phyloP scores from a whole-genome alignment of 1,140 invertebrate species.

The Lethocerus indicus region DNA sequence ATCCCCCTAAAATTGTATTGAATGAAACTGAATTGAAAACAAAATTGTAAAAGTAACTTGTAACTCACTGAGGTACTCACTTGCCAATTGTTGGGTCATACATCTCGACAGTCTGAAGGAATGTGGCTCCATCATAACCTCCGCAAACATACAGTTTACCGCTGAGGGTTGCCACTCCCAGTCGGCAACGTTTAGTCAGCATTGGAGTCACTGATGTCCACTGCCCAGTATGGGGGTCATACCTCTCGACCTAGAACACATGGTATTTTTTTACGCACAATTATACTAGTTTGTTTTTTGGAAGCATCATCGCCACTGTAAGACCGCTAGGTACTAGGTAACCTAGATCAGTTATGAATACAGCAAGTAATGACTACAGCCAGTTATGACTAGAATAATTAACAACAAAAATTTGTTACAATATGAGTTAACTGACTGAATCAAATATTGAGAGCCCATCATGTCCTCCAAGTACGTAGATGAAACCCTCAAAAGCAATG shows the following conservation, averaged over 20 bases:
- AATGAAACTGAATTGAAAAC: slow-evolving; percentile 1
- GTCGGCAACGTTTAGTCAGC: slow-evolving; percentile 59
- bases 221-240: slow-evolving; percentile 50
- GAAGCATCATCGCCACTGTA: no score
- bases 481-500: slow-evolving; percentile 57
- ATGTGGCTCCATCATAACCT: slow-evolving; percentile 69
- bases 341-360: no score
- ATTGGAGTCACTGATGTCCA: slow-evolving; percentile 69
- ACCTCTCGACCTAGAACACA: slow-evolving; percentile 54
- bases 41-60: no score
- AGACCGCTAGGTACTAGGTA: no score
- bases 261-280: no score
- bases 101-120: slow-evolving; percentile 58
- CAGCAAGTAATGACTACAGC: no score
- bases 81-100: slow-evolving; percentile 59
- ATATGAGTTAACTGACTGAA: slow-evolving; percentile 45
- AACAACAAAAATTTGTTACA: no score
- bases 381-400: no score
- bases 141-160: slow-evolving; percentile 71
- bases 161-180: slow-evolving; percentile 69
- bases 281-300: no score
- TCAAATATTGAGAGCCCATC: slow-evolving; percentile 81
- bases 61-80: slow-evolving; percentile 30
- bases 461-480: slow-evolving; percentile 73
- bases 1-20: neutral